Conservation (phyloP, 2,113 vertebrate genomes). For the Anoura caudifer region DNA sequence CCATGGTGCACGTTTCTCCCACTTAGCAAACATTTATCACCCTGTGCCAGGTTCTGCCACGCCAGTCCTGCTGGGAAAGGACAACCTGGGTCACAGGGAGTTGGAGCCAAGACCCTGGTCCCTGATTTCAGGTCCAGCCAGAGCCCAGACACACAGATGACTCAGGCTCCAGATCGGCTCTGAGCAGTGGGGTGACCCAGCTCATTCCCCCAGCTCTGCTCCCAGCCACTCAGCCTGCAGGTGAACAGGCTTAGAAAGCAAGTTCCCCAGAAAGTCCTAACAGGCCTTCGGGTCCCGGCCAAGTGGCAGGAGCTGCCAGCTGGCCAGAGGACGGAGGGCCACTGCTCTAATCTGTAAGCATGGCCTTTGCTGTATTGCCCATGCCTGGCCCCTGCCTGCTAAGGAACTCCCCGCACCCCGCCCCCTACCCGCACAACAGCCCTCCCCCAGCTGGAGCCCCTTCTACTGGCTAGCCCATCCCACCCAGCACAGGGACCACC, state of each 20-base stretch:
- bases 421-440: background rate
- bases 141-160: background rate
- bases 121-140: background rate
- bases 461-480: background rate
- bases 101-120: background rate
- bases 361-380: fast-evolving
- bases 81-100: background rate
- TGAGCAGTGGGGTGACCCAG: background rate
- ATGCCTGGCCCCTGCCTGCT: background rate
- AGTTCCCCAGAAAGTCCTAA: background rate
- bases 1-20: background rate
- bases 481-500: background rate
- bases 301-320: background rate
- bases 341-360: background rate
- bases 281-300: background rate
- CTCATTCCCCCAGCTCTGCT: background rate
- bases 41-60: background rate
- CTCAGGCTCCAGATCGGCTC: background rate
- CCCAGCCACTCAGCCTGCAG: background rate
- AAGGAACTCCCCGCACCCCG: background rate
- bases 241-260: background rate
- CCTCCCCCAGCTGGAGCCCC: background rate
- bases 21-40: background rate
- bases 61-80: background rate
- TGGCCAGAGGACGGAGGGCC: background rate